phyloP scores from a whole-genome alignment of 2,797 vertebrate species.

The Pterois miles region DNA sequence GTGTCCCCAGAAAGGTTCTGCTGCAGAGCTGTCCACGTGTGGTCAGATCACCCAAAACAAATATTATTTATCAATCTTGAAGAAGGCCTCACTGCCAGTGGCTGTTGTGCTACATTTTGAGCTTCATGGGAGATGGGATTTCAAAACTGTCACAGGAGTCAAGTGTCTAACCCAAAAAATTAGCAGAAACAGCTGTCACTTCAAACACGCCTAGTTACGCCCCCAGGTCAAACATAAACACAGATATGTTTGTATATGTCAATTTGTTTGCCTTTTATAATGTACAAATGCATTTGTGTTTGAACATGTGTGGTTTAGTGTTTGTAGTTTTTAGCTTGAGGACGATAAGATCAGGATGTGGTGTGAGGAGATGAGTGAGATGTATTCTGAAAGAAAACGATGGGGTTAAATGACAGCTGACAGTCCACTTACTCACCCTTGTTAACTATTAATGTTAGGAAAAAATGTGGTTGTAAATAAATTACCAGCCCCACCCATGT shows the following conservation, averaged over 20 bases:
- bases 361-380: neutral
- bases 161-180: constrained; percentile 10
- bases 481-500: neutral
- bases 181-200: constrained; percentile 37
- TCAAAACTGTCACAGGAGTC: constrained; percentile 26
- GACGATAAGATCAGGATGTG: neutral
- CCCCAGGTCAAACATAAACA: constrained; percentile 10
- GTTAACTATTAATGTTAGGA: constrained; percentile 9
- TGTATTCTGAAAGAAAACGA: neutral
- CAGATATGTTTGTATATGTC: neutral
- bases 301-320: neutral
- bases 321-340: constrained; percentile 15
- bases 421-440: neutral
- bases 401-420: neutral
- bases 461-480: constrained; percentile 36
- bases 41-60: neutral
- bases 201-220: constrained; percentile 4
- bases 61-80: neutral
- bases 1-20: neutral
- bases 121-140: constrained; percentile 11
- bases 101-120: neutral
- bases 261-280: neutral
- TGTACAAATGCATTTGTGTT: neutral
- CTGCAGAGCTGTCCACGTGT: neutral
- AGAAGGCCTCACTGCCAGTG: neutral